phyloP scores from a whole-genome alignment of 2,888 invertebrate genomes.

The Agrotis ipsilon region DNA sequence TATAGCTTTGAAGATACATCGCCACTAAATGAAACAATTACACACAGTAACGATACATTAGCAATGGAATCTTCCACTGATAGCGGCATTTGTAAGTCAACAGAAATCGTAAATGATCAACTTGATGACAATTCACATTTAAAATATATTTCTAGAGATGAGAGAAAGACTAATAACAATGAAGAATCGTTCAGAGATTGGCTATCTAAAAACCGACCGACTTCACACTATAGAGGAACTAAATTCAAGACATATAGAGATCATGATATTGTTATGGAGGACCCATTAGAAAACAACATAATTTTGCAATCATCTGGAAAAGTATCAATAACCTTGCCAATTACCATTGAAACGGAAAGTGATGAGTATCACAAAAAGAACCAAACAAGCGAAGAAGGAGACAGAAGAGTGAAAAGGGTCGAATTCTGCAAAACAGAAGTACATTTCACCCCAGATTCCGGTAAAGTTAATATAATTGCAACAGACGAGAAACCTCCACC shows the following conservation, averaged over 20 bases:
- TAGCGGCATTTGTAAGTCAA: constrained; percentile 94
- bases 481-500: constrained; percentile 97
- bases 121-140: constrained; percentile 70
- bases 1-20: constrained; percentile 93
- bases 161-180: constrained; percentile 70
- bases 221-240: constrained; percentile 74
- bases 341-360: constrained; percentile 77
- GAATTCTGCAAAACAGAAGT: constrained; percentile 97
- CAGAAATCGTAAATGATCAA: constrained; percentile 91
- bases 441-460: constrained; percentile 96
- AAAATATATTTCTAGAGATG: constrained; percentile 68
- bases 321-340: constrained; percentile 84
- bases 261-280: constrained; percentile 74
- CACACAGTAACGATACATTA: constrained; percentile 85
- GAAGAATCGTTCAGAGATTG: constrained; percentile 86
- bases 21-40: constrained; percentile 78
- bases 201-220: constrained; percentile 83
- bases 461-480: constrained; percentile 96
- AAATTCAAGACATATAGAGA: constrained; percentile 76
- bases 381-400: constrained; percentile 78
- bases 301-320: constrained; percentile 84
- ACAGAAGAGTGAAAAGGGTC: constrained; percentile 93
- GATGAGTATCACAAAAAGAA: constrained; percentile 71
- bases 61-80: constrained; percentile 95
- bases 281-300: constrained; percentile 78